Conservation (phyloP, 2,888 invertebrate genomes). For the Andrena hattorfiana region DNA sequence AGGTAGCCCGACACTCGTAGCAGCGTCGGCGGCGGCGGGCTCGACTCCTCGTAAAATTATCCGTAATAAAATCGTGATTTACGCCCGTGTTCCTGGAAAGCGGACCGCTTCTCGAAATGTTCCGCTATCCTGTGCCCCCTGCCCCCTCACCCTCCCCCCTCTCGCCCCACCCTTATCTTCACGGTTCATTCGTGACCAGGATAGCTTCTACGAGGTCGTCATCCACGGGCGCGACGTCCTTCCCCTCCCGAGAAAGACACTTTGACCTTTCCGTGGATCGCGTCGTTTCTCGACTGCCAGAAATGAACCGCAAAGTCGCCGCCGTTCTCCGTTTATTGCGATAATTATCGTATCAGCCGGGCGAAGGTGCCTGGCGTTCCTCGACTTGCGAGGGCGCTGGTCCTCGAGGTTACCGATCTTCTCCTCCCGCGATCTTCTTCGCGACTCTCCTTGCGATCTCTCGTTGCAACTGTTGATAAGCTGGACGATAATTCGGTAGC, state of each 20-base stretch:
- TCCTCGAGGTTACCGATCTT: too few relatives aligned
- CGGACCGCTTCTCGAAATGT: constrained; percentile 74
- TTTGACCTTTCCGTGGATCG: constrained; percentile 57
- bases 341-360: background rate
- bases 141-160: constrained; percentile 7
- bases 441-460: too few relatives aligned
- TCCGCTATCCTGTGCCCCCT: constrained; percentile 38
- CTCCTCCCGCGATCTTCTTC: too few relatives aligned
- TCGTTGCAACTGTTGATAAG: too few relatives aligned
- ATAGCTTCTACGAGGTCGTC: constrained; percentile 33
- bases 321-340: background rate
- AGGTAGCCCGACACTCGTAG: constrained; percentile 69
- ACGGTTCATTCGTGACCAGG: constrained; percentile 33
- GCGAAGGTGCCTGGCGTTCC: too few relatives aligned
- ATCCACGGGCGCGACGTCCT: constrained; percentile 34
- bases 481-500: too few relatives aligned
- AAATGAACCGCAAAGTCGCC: background rate
- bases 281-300: constrained; percentile 17
- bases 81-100: constrained; percentile 80
- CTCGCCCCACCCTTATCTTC: constrained; percentile 33
- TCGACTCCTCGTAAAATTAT: constrained; percentile 83
- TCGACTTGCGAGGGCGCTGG: too few relatives aligned
- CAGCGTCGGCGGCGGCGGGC: constrained; percentile 64
- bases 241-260: constrained; percentile 20
- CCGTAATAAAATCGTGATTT: constrained; percentile 83